Base-by-base conservation (phyloP, 1,140 invertebrate genomes). In the Callitettix versicolor region DNA sequence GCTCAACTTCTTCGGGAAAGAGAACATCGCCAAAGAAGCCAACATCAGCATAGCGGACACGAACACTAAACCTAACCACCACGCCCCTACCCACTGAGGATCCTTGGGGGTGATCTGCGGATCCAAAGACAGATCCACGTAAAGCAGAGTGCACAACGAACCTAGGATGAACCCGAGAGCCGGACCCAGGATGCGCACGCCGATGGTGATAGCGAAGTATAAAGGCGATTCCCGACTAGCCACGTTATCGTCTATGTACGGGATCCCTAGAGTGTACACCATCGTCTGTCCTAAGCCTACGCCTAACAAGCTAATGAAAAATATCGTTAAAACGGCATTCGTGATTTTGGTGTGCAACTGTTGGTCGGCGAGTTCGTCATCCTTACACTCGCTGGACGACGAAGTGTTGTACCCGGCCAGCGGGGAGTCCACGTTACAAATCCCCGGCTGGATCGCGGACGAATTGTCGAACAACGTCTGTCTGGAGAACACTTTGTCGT, bases 191-290 rank as follows among this genome's bases (percentile, higher is more conserved):
- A 95, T 93, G 42, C 89, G 75, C 33, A 94, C 89, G 33, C 90
- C 91, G 59, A 94, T 94, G 5, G 90, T 94, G 55, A 94, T 91
- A 9, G 88, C 86, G 71, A 94, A 92, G 72, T 95, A 95, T 56
- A 94, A 77, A n/a, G 91, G 90, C 43, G 89, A 92, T 68, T 94
- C 89, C 66, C 86, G 80, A 69, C 84, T 90, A 57, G 88, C 86
- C 22, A 94, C 90, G 71, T 94, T 95, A 70, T 95, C 91, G 63
- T 94, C 91, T 43, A 95, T 91, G 65, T 92, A 95, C 1, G 91
- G 91, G 64, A 95, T 94, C 3, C 90, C 90, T n/a, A 94, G 73
- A 2, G 89, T 92, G 58, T 88, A 86, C n/a, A 93, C 88, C 1
- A 91, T 87, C 0, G 91, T 95, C 71, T 93, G 89, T 1, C 90